Base-by-base conservation (phyloP, 1,140 invertebrate genomes). In the Heterodera carotae region DNA sequence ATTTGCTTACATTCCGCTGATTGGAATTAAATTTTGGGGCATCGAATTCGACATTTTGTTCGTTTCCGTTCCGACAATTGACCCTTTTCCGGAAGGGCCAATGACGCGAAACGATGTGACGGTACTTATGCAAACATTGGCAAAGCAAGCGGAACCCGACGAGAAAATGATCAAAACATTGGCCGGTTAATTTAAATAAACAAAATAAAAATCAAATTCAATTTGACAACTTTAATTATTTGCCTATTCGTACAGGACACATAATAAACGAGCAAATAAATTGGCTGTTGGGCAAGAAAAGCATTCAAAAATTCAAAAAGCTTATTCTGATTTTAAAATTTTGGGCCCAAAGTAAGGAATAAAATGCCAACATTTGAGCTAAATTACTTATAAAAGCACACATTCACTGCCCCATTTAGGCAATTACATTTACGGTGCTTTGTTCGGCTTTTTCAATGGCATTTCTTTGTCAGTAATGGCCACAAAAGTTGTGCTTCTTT, bases 381-480 rank as follows among this genome's bases (percentile, higher is more conserved):
- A 25, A 56, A 15, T 22, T 22, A 4, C 5, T 56, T 12, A 0
- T 12, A 43, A 8, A 8, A 12, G 6, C 6, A 6, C 39, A 43
- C 6, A 43, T 12, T 66, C 27, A 66, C 8, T 66, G 33, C 27
- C 18, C 18, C 25, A 10, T 69, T 29, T n/a, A 69, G 67, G 67
- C 25, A 69, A 69, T 69, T 69, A n/a, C 27, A 69, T 69, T 69
- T 69, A 69, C 43, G 31, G 27, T 22, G 6, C 34, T 7, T 10
- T n/a, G n/a, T 69, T 39, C 31, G 67, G 67, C 27, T 69, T 29
- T 69, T 69, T 69, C n/a, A 69, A 69, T 33, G 67, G 67, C 29
- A 39, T 48, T 69, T 69, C 67, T 29, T 29, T 69, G 43, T 5
- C 67, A 22, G 25, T 69, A 39, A 39, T 69, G 43, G 43, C 67